A percentile compares a stretch with the other conserved stretches of the same genome.
Conservation (phyloP, 2,113 vertebrate species). For the Odocoileus virginianus region DNA sequence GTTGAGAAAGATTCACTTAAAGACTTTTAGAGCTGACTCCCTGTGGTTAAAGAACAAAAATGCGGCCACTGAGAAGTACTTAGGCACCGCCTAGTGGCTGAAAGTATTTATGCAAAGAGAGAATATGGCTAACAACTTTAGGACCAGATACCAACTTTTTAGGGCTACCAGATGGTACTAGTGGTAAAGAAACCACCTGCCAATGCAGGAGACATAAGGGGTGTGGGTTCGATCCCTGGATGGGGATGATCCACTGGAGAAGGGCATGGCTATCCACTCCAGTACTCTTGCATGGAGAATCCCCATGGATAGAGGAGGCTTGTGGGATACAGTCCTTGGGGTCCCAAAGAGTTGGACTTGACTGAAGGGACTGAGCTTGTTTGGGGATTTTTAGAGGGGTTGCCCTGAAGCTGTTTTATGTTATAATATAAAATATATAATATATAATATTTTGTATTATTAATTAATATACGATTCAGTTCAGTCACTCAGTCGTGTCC, state of each 20-base stretch:
- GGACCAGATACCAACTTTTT: background rate
- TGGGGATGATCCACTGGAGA: background rate
- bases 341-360: background rate
- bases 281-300: background rate
- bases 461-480: background rate
- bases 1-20: constrained; percentile 27
- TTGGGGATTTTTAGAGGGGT: background rate
- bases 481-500: fast-evolving
- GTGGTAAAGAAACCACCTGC: background rate
- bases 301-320: background rate
- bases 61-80: background rate
- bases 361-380: background rate
- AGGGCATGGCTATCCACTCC: background rate
- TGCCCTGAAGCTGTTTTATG: background rate
- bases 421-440: background rate
- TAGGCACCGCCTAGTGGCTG: constrained; percentile 72
- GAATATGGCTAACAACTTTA: background rate
- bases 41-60: background rate
- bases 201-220: background rate
- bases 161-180: background rate
- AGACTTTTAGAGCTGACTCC: background rate
- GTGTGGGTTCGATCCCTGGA: background rate
- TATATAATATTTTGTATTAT: background rate
- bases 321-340: background rate
- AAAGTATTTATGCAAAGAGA: background rate